Evolutionary conservation across 2,113 vertebrate species (phyloP).

Genomic region (Panthera uncia): DNA sequence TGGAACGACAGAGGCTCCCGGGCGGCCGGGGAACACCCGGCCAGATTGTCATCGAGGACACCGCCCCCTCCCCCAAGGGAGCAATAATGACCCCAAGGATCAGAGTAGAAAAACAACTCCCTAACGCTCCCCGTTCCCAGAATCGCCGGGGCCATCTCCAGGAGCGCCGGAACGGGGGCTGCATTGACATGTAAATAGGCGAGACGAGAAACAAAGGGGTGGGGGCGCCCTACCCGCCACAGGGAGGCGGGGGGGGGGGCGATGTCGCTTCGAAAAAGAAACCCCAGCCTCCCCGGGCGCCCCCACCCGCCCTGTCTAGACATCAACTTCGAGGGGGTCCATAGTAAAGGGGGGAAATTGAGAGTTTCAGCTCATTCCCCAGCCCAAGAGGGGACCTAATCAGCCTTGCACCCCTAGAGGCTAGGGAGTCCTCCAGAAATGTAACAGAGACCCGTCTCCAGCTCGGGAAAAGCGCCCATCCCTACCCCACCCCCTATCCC

Average conservation of each 20-base stretch:
- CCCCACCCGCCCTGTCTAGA: conserved; percentile 10
- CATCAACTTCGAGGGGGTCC: background rate
- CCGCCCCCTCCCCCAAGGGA: background rate
- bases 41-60: background rate
- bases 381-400: background rate
- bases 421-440: background rate
- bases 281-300: background rate
- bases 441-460: background rate
- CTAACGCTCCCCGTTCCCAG: background rate
- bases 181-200: conserved; percentile 56
- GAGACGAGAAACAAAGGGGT: conserved; percentile 41
- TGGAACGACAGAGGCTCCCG: background rate
- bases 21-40: background rate
- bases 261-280: background rate
- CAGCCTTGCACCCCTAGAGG: too few species aligned
- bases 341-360: background rate
- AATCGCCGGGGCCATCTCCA: background rate
- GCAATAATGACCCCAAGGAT: background rate
- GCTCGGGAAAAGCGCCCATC: background rate
- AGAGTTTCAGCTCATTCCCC: background rate
- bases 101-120: background rate
- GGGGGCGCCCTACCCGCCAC: background rate
- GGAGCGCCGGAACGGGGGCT: background rate
- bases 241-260: background rate
- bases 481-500: background rate